phyloP scores from a whole-genome alignment of 2,797 vertebrate species.

The Sebastes taczanowskii region DNA sequence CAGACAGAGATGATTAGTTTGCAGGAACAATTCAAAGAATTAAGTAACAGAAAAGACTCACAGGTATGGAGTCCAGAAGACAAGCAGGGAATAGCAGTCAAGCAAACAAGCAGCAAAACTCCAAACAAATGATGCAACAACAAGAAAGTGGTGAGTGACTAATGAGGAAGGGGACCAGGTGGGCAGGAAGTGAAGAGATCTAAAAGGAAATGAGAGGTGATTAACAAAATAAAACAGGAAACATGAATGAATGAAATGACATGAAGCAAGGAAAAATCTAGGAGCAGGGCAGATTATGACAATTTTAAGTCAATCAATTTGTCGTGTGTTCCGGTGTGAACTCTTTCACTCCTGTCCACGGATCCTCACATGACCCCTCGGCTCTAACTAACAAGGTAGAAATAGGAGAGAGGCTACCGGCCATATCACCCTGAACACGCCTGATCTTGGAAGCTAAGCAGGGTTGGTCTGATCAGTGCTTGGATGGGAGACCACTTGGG shows the following conservation, averaged over 20 bases:
- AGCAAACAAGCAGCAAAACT: not conserved
- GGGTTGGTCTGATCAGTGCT: not conserved
- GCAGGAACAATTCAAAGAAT: not conserved
- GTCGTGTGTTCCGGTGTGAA: not conserved
- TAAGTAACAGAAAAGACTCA: not conserved
- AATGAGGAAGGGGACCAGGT: not conserved
- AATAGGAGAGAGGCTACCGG: rapidly evolving
- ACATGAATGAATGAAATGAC: not conserved
- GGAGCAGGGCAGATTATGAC: not conserved
- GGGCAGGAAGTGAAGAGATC: not conserved
- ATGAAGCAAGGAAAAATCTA: not conserved
- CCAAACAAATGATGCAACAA: not conserved
- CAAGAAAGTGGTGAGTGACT: not conserved
- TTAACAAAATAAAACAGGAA: not conserved
- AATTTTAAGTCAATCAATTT: not conserved
- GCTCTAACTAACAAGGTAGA: not conserved
- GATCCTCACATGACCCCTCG: not conserved
- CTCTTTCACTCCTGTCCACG: not conserved
- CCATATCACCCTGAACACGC: not conserved
- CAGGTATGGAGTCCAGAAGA: not conserved
- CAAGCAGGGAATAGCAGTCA: not conserved
- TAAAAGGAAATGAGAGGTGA: not conserved
- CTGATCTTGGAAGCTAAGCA: not conserved
- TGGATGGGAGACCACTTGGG: not conserved
- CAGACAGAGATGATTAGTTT: not conserved